Evolutionary conservation across 2,888 invertebrate genomes (phyloP).

Genomic region (Autographa pulchrina): DNA sequence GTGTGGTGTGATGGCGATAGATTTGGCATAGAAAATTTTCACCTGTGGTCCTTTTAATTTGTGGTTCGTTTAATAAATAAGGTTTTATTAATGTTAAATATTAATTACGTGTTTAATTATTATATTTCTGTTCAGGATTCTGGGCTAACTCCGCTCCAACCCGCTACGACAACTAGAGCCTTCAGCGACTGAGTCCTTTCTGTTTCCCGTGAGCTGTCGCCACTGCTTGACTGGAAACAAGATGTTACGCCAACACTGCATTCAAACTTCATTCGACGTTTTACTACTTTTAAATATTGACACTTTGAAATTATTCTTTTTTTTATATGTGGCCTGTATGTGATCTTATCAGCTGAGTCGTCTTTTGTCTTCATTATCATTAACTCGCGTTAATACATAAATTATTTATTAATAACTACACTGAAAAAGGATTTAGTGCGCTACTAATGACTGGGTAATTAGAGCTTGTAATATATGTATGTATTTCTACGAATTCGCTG

Average conservation of each 20-base stretch:
- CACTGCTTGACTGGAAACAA: slow-evolving; percentile 67
- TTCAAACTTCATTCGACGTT: slow-evolving; percentile 10
- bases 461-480: neutral
- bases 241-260: slow-evolving; percentile 63
- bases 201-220: slow-evolving; percentile 65
- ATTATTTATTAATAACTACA: slow-evolving; percentile 19
- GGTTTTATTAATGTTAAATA: too few relatives aligned
- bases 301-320: neutral
- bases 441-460: slow-evolving; percentile 6
- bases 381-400: slow-evolving; percentile 23
- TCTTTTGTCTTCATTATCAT: slow-evolving; percentile 43
- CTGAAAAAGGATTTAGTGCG: slow-evolving; percentile 14
- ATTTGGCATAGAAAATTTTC: too few relatives aligned
- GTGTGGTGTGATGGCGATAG: neutral
- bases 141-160: slow-evolving; percentile 78
- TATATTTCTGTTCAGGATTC: slow-evolving; percentile 72
- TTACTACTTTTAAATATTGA: neutral
- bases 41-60: neutral
- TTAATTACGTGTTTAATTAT: slow-evolving; percentile 5
- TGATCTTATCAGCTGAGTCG: slow-evolving; percentile 28
- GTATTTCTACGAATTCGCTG: slow-evolving; percentile 6
- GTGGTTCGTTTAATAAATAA: too few relatives aligned
- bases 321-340: neutral
- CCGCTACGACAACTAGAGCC: slow-evolving; percentile 82
- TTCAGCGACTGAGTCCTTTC: slow-evolving; percentile 62